Conservation (phyloP, 2,888 invertebrate genomes). For the Desoria tigrina region DNA sequence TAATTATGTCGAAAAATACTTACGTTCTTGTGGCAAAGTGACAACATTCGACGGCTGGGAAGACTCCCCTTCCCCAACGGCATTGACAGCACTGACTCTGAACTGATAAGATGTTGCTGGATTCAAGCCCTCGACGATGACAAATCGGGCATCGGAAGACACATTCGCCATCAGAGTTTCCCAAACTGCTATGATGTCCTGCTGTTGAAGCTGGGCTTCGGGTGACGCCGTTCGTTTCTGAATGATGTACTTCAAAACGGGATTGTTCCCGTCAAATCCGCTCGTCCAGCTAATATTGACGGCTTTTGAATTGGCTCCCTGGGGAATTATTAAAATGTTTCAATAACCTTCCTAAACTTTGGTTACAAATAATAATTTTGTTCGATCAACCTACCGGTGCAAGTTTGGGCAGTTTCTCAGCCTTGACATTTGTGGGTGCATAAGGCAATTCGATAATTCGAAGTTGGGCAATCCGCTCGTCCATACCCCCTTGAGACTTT, state of each 20-base stretch:
- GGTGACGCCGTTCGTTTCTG: slow-evolving; percentile 84
- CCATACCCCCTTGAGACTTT: slow-evolving; percentile 87
- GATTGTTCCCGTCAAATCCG: slow-evolving; percentile 96
- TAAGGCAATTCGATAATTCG: slow-evolving; percentile 94
- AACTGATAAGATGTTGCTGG: slow-evolving; percentile 96
- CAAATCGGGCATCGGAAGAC: slow-evolving; percentile 75
- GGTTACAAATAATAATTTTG: no score
- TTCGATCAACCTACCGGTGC: slow-evolving; percentile 59
- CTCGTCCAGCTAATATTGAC: slow-evolving; percentile 93
- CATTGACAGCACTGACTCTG: slow-evolving; percentile 93
- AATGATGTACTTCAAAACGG: slow-evolving; percentile 86
- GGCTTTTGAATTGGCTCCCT: slow-evolving; percentile 61
- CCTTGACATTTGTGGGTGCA: slow-evolving; percentile 84
- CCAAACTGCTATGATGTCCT: slow-evolving; percentile 62
- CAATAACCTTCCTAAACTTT: no score
- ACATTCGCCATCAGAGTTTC: slow-evolving; percentile 83
- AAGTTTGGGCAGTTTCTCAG: slow-evolving; percentile 60
- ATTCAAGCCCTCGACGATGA: slow-evolving; percentile 79
- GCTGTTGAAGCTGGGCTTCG: slow-evolving; percentile 41
- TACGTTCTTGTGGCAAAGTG: slow-evolving; percentile 94
- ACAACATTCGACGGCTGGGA: slow-evolving; percentile 87
- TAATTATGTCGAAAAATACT: slow-evolving; percentile 55
- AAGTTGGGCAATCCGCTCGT: slow-evolving; percentile 78
- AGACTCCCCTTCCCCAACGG: slow-evolving; percentile 90
- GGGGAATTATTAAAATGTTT: no score